Percentiles rank a stretch among this genome's conserved stretches.
These are phyloP conservation scores for Corythornis cristatus DNA, from an alignment of 2,113 vertebrate species.

Conservation along the genomic window DNA sequence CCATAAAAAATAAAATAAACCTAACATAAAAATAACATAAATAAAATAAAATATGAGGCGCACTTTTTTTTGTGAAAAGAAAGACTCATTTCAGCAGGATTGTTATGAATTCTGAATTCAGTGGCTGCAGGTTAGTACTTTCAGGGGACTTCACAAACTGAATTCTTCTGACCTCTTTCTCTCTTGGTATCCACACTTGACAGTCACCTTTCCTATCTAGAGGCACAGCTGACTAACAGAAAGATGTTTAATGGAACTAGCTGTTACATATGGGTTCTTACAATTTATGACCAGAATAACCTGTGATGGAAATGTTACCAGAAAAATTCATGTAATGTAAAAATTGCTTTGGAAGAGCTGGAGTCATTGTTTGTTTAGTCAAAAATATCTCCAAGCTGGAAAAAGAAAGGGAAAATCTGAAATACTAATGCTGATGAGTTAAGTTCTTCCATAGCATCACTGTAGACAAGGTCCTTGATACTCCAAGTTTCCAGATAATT, in stretches of 20 bases:
- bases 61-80: background rate
- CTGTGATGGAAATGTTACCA: background rate
- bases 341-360: background rate
- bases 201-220: background rate
- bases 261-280: background rate
- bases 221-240: background rate
- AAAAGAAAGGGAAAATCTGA: background rate
- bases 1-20: too few species aligned
- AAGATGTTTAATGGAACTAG: background rate
- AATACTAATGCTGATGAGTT: background rate
- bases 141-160: background rate
- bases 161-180: background rate
- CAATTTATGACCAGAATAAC: background rate
- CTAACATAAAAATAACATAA: background rate
- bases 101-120: background rate
- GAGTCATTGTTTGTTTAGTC: background rate
- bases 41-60: background rate
- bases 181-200: background rate
- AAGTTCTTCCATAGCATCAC: background rate
- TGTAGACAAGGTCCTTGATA: background rate
- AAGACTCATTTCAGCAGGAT: background rate
- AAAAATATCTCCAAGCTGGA: background rate
- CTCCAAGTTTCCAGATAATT: background rate
- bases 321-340: background rate
- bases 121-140: background rate